Base-by-base conservation (phyloP, 2,797 vertebrate species). In the Rhinichthys osculus region DNA sequence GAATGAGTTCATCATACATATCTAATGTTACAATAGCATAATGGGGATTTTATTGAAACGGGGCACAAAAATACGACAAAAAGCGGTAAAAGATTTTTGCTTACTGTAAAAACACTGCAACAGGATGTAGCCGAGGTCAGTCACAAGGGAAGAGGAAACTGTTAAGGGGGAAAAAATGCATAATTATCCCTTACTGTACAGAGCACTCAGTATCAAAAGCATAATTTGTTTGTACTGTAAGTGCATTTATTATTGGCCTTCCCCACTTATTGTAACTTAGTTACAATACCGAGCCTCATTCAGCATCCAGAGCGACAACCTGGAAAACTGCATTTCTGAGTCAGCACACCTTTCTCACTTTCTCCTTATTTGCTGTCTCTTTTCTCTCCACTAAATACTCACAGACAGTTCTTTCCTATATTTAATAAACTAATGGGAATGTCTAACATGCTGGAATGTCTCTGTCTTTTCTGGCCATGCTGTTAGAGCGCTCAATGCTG, bases 1-100 rank as follows among this genome's bases (percentile, higher is more conserved):
- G 84, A 87, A 85, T 92, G 88, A 90, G 86, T 88, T 87, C 87
- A 91, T 92, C 91, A 87, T 91, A 89, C 85, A 74, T 90, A 62
- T 87, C 86, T 88, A 82, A 77, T 86, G 89, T 86, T 89, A 81
- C 82, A 33, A 9, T 33, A 80, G 64, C 38, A 54, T 83, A 87
- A 86, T 85, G 84, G 82, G 80, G 81, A 84, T 86, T 82, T 85
- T 85, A 89, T 88, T 87, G 87, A 62, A 84, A 67, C 71, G 44
- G 40, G 76, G 78, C 52, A 47, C 50, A 87, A 82, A 74, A 62
- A 84, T 74, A 85, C 52, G 67, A 78, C 81, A 87, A 82, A 87
- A 88, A 74, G 73, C 83, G 73, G 62, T 66, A 72, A 84, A 85
- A 82, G 84, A 85, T 71, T 64, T 70, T 67, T 14, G 62, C 57